Conservation (phyloP, 2,113 vertebrate genomes). For the Toxostoma redivivum region DNA sequence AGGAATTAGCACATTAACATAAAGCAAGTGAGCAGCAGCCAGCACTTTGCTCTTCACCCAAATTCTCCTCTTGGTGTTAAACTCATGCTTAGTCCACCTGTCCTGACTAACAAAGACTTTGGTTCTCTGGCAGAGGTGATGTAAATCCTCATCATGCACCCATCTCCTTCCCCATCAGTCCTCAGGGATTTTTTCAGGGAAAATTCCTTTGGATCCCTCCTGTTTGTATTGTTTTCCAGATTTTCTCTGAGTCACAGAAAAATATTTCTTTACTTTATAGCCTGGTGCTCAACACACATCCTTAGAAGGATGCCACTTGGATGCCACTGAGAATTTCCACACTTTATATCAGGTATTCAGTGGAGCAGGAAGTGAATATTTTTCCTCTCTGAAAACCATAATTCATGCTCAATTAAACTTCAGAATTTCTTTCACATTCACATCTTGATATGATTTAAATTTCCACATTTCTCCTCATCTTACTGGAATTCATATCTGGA, state of each 20-base stretch:
- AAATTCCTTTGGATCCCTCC: not conserved
- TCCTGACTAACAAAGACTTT: not conserved
- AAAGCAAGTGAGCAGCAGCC: not conserved
- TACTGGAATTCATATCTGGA: not conserved
- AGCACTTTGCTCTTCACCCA: not conserved
- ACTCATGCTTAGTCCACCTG: not conserved
- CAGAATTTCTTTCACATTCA: not conserved
- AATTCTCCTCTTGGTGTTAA: not conserved
- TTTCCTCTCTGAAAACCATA: not conserved
- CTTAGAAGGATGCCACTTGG: not conserved
- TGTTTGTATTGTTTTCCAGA: not conserved
- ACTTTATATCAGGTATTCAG: not conserved
- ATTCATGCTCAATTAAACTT: accelerated
- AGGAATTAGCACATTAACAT: not conserved
- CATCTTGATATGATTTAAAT: not conserved
- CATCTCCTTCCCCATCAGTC: not conserved
- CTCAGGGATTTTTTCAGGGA: not conserved
- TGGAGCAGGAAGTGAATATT: not conserved
- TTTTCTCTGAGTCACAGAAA: not conserved
- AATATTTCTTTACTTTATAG: not conserved
- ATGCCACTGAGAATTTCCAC: not conserved
- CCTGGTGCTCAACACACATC: not conserved
- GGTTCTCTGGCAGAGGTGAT: not conserved
- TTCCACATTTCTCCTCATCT: accelerated
- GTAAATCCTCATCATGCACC: not conserved